Evolutionary conservation across 2,797 vertebrate species (phyloP), one percentile per base, ranked within the genome.

Genomic region (Parauchenoglanis ngamensis): DNA sequence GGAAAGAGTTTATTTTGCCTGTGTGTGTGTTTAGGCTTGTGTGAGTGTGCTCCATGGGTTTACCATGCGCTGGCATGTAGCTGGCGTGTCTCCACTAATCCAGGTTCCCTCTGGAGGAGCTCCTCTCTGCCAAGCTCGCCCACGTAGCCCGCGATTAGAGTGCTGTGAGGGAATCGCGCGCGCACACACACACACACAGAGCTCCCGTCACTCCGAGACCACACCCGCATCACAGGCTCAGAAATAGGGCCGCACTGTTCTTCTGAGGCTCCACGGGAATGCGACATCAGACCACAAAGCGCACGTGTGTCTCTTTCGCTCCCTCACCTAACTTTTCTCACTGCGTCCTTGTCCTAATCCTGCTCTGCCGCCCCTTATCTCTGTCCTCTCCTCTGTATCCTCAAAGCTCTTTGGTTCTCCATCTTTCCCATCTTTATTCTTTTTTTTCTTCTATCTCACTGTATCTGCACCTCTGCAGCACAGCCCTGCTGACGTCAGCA

Each of bases 401-500:
- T 5, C 49, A 72, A 40, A 56, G 46, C 65, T 84, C 31, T 57
- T 19, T 52, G 19, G 2, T 93, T 94, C 76, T 28, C 63, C 23
- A 44, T 81, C 10, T 7, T 61, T 82, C 23, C 31, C 28, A 49
- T 67, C 23, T 12, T 54, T 70, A 10, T 65, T 13, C 19, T 49
- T 28, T 87, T 21, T 46, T 2, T n/a, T 70, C 46, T 61, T 78
- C 52, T 52, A 13, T 63, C 63, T 88, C 25, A 61, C 67, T 56
- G n/a, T 52, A 11, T 56, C 63, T 79, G 46, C 31, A 78, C 81
- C 90, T 89, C 87, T 94, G 95, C 95, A 95, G 95, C 94, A 89
- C 91, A 88, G 92, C 93, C 93, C 90, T 92, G 92, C 94, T 95
- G 93, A 95, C 95, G 95, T 95, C 94, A 95, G 94, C 92, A 94